These are phyloP conservation scores for Agrochola lychnidis DNA, from an alignment of 2,888 invertebrate genomes.

Conservation along the genomic window DNA sequence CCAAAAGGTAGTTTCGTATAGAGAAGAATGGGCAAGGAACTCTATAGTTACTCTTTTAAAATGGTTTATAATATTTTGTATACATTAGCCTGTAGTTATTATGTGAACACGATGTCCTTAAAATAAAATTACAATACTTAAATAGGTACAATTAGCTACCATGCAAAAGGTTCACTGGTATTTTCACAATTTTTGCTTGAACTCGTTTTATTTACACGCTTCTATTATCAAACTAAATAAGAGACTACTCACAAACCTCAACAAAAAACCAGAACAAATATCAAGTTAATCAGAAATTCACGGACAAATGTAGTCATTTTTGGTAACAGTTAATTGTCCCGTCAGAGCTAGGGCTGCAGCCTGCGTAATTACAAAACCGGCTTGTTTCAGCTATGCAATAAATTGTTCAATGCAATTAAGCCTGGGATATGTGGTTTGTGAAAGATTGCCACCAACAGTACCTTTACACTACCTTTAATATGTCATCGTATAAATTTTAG, in stretches of 20 bases:
- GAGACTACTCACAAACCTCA: background rate
- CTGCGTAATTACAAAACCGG: slow-evolving; percentile 77
- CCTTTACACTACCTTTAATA: slow-evolving; percentile 66
- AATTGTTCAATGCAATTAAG: slow-evolving; percentile 81
- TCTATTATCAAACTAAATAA: slow-evolving; percentile 3
- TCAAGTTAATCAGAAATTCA: slow-evolving; percentile 51
- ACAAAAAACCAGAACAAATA: slow-evolving; percentile 34
- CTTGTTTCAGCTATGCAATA: slow-evolving; percentile 77
- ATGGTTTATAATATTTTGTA: too few species aligned
- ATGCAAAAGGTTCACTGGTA: background rate
- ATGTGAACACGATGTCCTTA: too few species aligned
- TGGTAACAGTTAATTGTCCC: slow-evolving; percentile 75
- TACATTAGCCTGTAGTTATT: too few species aligned
- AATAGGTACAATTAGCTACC: too few species aligned
- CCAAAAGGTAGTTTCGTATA: too few species aligned
- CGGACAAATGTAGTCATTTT: slow-evolving; percentile 64
- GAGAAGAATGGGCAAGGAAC: too few species aligned
- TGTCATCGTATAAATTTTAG: slow-evolving; percentile 70
- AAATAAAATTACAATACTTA: too few species aligned
- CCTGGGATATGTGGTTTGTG: slow-evolving; percentile 73
- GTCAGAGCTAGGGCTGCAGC: slow-evolving; percentile 68
- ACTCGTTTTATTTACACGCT: background rate
- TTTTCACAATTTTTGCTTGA: background rate
- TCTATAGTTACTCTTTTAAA: too few species aligned
- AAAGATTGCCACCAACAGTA: slow-evolving; percentile 63